phyloP scores from a whole-genome alignment of 2,888 invertebrate species.

The Rhamphomyia laevipes region DNA sequence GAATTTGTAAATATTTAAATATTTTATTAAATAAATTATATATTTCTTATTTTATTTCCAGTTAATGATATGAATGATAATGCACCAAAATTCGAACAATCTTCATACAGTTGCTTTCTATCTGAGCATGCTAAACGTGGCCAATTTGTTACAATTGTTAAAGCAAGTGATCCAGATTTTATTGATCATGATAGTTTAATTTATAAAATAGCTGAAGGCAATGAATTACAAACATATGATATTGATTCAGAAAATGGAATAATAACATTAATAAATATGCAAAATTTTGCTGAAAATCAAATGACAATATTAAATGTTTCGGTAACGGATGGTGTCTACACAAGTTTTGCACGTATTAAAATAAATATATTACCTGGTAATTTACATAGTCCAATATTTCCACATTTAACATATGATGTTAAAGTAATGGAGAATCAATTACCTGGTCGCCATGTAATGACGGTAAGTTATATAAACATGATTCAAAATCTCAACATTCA shows the following conservation, averaged over 20 bases:
- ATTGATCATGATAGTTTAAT: slow-evolving; percentile 61
- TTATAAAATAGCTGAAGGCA: slow-evolving; percentile 75
- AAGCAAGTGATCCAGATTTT: slow-evolving; percentile 78
- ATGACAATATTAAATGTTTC: slow-evolving; percentile 75
- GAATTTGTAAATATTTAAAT: no score
- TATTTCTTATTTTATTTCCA: no score
- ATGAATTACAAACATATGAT: slow-evolving; percentile 61
- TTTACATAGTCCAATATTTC: slow-evolving; percentile 65
- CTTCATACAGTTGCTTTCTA: slow-evolving; percentile 63
- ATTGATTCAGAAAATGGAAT: slow-evolving; percentile 49
- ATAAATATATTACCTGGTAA: slow-evolving; percentile 70
- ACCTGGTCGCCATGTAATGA: slow-evolving; percentile 61
- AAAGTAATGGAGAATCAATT: slow-evolving; percentile 70
- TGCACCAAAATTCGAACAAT: slow-evolving; percentile 73
- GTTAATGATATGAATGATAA: slow-evolving; percentile 88
- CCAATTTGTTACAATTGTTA: slow-evolving; percentile 76
- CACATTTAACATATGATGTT: slow-evolving; percentile 64
- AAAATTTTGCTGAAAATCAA: slow-evolving; percentile 53
- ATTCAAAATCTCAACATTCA: not conserved
- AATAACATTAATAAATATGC: slow-evolving; percentile 60
- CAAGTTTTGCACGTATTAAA: slow-evolving; percentile 72
- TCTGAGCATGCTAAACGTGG: slow-evolving; percentile 74
- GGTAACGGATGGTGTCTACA: slow-evolving; percentile 91
- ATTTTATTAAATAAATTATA: no score
- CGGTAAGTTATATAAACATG: slow-evolving; percentile 34